Evolutionary conservation across 2,113 vertebrate genomes (phyloP).

Genomic region (Larimichthys crocea): DNA sequence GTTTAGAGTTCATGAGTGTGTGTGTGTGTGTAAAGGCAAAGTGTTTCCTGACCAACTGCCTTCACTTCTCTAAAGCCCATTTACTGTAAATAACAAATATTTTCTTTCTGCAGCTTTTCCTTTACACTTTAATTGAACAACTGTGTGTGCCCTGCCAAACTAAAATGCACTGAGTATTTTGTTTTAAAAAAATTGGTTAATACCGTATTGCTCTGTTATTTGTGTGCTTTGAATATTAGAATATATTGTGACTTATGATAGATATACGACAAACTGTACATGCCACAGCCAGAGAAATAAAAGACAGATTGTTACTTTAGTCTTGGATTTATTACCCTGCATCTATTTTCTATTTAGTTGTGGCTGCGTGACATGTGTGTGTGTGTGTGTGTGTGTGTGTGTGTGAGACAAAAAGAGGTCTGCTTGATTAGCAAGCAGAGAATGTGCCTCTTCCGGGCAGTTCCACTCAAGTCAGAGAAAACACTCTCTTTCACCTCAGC

Average conservation of each 20-base stretch:
- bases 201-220: background rate
- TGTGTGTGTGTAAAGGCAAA: background rate
- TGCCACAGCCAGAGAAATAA: background rate
- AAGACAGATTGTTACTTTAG: background rate
- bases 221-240: background rate
- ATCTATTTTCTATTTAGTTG: background rate
- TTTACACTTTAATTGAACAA: background rate
- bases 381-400: background rate
- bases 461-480: constrained; percentile 56
- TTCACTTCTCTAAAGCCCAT: background rate
- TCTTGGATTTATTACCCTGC: background rate
- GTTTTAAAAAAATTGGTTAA: background rate
- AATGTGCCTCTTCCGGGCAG: constrained; percentile 53
- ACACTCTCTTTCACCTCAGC: constrained; percentile 61
- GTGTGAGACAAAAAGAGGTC: background rate
- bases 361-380: background rate
- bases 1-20: constrained; percentile 18
- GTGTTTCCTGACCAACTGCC: constrained; percentile 21
- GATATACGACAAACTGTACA: background rate
- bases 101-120: constrained; percentile 9
- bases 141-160: background rate
- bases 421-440: constrained; percentile 66
- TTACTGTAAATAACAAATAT: background rate
- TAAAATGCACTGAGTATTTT: background rate
- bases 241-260: background rate